phyloP scores from a whole-genome alignment of 2,113 vertebrate genomes.

The Copsychus sechellarum region DNA sequence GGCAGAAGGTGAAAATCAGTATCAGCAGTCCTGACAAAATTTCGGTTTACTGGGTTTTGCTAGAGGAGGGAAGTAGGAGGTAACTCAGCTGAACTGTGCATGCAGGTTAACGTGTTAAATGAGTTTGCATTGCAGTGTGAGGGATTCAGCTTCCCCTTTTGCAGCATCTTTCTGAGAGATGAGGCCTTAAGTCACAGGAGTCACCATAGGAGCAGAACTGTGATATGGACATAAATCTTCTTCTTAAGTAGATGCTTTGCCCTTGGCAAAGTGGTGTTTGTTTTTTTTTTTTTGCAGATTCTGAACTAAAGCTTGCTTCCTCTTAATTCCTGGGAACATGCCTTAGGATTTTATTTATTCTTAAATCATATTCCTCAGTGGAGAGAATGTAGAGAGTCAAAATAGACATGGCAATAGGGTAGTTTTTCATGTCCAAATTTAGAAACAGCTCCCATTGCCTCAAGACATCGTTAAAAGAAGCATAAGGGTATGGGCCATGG shows the following conservation, averaged over 20 bases:
- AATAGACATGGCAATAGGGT: background rate
- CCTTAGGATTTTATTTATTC: background rate
- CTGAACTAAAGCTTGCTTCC: background rate
- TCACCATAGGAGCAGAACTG: background rate
- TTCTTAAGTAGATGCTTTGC: background rate
- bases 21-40: background rate
- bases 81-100: fast-evolving
- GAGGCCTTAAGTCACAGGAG: background rate
- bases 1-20: background rate
- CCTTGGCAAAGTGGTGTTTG: background rate
- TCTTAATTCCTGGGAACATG: background rate
- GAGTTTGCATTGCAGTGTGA: background rate
- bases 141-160: background rate
- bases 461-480: background rate
- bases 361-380: background rate
- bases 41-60: background rate
- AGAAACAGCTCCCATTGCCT: background rate
- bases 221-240: background rate
- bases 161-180: background rate
- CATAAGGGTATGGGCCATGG: background rate
- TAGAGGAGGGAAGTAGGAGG: background rate
- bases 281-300: background rate
- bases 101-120: background rate
- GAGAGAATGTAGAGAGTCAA: background rate
- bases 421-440: background rate